Conservation (phyloP, 2,888 invertebrate genomes). For the Oeneis ivallda region DNA sequence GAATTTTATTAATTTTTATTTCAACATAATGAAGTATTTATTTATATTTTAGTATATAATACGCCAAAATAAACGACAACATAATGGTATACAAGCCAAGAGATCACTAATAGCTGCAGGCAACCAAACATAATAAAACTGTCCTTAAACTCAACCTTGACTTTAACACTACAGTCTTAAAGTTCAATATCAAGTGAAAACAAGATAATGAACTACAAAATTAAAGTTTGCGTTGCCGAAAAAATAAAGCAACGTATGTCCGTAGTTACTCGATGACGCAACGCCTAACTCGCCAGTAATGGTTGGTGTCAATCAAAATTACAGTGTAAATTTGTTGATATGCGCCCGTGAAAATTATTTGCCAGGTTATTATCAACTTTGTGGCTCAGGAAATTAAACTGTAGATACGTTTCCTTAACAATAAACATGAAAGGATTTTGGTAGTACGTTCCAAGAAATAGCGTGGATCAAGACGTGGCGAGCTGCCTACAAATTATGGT, state of each 20-base stretch:
- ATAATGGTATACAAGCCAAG: constrained; percentile 36
- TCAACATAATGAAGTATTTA: constrained; percentile 7
- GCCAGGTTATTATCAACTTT: constrained; percentile 52
- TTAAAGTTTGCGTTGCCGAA: constrained; percentile 41
- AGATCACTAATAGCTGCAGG: constrained; percentile 45
- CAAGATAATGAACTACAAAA: constrained; percentile 38
- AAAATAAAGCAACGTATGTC: constrained; percentile 49
- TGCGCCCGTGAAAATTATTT: constrained; percentile 51
- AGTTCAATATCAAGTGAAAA: constrained; percentile 39
- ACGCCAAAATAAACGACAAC: constrained; percentile 35
- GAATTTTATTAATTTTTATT: background rate
- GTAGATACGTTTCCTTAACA: constrained; percentile 19
- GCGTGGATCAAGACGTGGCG: constrained; percentile 58
- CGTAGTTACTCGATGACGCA: constrained; percentile 75
- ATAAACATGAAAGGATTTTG: constrained; percentile 46
- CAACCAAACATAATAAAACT: constrained; percentile 34
- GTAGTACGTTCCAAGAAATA: constrained; percentile 63
- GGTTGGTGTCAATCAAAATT: constrained; percentile 81
- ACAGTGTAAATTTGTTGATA: constrained; percentile 68
- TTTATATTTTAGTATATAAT: constrained; percentile 17
- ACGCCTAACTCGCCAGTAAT: constrained; percentile 75
- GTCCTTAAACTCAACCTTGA: constrained; percentile 23
- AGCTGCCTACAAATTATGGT: constrained; percentile 59
- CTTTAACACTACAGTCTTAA: constrained; percentile 30
- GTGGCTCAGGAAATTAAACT: constrained; percentile 35